A percentile compares a stretch with the other conserved stretches of the same genome.
phyloP scores from a whole-genome alignment of 2,888 invertebrate species.

The Eristalinus sepulchralis region DNA sequence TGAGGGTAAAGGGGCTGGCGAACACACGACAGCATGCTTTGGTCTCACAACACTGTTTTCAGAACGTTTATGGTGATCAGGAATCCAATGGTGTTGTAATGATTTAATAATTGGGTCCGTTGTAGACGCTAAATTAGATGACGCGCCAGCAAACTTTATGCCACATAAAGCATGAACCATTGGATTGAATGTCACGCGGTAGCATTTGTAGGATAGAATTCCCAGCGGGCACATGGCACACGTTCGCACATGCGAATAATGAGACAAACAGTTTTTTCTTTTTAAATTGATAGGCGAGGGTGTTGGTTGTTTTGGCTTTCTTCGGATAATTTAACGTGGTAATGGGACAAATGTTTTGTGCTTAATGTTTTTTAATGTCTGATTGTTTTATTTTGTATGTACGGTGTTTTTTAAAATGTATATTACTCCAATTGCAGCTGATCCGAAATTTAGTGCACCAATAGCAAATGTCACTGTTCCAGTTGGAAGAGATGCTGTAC shows the following conservation, averaged over 20 bases:
- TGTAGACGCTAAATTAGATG: constrained; percentile 23
- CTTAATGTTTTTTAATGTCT: constrained; percentile 17
- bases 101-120: constrained; percentile 50
- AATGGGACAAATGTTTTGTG: constrained; percentile 58
- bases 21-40: constrained; percentile 20
- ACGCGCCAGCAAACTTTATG: constrained; percentile 26
- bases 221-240: constrained; percentile 40
- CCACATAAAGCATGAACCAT: constrained; percentile 49
- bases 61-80: constrained; percentile 26
- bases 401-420: constrained; percentile 61
- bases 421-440: constrained; percentile 83
- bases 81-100: constrained; percentile 34
- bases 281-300: constrained; percentile 29
- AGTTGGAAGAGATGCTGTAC: constrained; percentile 90
- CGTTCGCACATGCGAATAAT: constrained; percentile 43
- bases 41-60: neutral
- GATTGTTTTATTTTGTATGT: neutral
- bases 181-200: constrained; percentile 52
- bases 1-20: neutral
- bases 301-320: constrained; percentile 28
- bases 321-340: constrained; percentile 67
- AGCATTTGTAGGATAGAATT: constrained; percentile 25
- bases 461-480: constrained; percentile 92
- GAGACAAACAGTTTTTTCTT: constrained; percentile 37
- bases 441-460: constrained; percentile 91